Base-by-base conservation (phyloP, 2,113 vertebrate genomes). In the Platysternon megacephalum region DNA sequence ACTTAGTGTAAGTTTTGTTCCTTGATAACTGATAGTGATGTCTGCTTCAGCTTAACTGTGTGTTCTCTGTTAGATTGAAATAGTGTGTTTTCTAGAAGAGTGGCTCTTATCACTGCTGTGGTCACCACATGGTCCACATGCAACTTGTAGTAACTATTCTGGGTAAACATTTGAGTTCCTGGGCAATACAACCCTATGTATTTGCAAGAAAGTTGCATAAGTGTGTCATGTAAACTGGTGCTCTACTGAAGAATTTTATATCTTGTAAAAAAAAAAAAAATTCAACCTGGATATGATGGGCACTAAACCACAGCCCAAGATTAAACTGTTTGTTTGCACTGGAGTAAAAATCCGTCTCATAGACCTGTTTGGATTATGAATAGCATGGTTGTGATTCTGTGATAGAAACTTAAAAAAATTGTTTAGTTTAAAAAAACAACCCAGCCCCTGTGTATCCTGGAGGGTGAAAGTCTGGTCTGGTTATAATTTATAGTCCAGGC, bases 171-270 rank as follows among this genome's bases (percentile, higher is more conserved):
- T 46, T 68, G 61, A 2, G 85, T 81, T 80, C 0, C 3, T 1
- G 6, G 0, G 93, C 74, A 13, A 0, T 1, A 0, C 0, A 5
- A 22, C 2, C 29, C 0, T 6, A 4, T 14, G 3, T 29, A 29
- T 39, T 17, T 6, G 56, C 11, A 1, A 1, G 3, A 1, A 7
- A 0, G 11, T 39, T 0, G 1, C 78, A 1, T 29, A 65, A 1
- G 6, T 2, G n/a, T 22, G 39, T 35, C 88, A 3, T 0, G 1
- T 65, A 1, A 9, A 11, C 0, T 2, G 8, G 3, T 42, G 26
- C 12, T 56, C 83, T 44, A 13, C 39, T 52, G 9, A 32, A 2
- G 56, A 49, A 49, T 51, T 29, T 19, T n/a, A 6, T 44, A 16
- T 46, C 42, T 85, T 44, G 58, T 28, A 22, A 87, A 53, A 53